A percentile compares a stretch with the other conserved stretches of the same genome.
Conservation (phyloP, 2,113 vertebrate genomes). For the Suncus etruscus region DNA sequence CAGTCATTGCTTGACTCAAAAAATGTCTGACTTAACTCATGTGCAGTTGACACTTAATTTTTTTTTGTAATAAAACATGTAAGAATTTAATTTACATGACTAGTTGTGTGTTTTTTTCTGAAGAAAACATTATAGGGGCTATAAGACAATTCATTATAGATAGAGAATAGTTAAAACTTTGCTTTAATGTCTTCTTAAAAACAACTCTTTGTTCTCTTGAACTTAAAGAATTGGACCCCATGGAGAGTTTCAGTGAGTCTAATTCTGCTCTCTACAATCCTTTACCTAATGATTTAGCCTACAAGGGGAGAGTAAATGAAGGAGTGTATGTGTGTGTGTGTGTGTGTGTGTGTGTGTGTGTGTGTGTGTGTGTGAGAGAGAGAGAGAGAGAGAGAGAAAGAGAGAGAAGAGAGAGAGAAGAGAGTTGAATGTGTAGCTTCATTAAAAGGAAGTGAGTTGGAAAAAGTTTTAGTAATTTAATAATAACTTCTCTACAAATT, state of each 20-base stretch:
- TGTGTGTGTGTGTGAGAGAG: too few relatives aligned
- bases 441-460: neutral
- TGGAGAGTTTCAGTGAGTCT: neutral
- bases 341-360: neutral
- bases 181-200: neutral
- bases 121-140: neutral
- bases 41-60: neutral
- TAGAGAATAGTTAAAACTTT: neutral
- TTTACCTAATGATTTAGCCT: neutral
- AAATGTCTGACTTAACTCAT: neutral
- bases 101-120: neutral
- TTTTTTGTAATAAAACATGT: constrained; percentile 21
- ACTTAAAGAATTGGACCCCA: neutral
- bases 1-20: constrained; percentile 40
- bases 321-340: neutral
- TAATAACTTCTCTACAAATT: neutral
- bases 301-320: neutral
- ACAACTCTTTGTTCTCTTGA: constrained; percentile 16
- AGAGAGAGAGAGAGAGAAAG: too few relatives aligned
- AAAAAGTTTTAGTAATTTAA: neutral
- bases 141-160: neutral
- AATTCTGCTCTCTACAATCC: neutral
- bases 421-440: too few relatives aligned
- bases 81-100: constrained; percentile 1
- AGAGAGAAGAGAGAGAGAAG: too few relatives aligned